Base-by-base conservation (phyloP, 2,113 vertebrate genomes). In the Chloropsis hardwickii region DNA sequence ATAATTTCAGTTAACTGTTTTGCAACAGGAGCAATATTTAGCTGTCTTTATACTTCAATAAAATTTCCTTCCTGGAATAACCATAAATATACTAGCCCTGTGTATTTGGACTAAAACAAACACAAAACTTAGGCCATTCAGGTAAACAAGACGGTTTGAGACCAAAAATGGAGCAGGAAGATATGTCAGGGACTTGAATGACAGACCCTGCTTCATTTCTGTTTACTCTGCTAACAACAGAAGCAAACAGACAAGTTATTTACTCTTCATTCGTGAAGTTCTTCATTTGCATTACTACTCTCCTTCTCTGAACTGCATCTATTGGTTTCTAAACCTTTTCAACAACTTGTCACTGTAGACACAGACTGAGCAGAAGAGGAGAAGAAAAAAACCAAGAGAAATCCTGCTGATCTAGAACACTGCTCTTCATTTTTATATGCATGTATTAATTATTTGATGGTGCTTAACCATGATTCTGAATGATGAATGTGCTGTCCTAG, bases 161-260 rank as follows among this genome's bases (percentile, higher is more conserved):
- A 42, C 12, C 40, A 53, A 69, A 94, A 82, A 56, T 7, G 18
- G n/a, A 82, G 23, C 37, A 91, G 56, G 20, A 33, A 65, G 42
- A 8, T 29, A 50, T 11, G 82, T 67, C 50, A 82, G 1, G 0
- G 14, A 29, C 17, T 39, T 0, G 0, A 72, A 66, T 17, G 21
- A 78, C 28, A 67, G 10, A 62, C 8, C 0, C 5, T 39, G 21
- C 21, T 79, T 57, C 29, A 39, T 44, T 67, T 35, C 5, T 9
- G 12, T 73, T 90, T 79, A 40, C 45, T 83, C 8, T 1, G 21
- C 20, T 69, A 90, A 80, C 24, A 61, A 60, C 2, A 2, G 37
- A 88, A 71, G n/a, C 21, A 85, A 66, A 54, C 1, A 4, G 53
- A 33, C n/a, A 90, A 48, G 45, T 23, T 61, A n/a, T 45, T 66